Base-by-base conservation (phyloP, 2,113 vertebrate species). In the Chaetodon trifascialis region DNA sequence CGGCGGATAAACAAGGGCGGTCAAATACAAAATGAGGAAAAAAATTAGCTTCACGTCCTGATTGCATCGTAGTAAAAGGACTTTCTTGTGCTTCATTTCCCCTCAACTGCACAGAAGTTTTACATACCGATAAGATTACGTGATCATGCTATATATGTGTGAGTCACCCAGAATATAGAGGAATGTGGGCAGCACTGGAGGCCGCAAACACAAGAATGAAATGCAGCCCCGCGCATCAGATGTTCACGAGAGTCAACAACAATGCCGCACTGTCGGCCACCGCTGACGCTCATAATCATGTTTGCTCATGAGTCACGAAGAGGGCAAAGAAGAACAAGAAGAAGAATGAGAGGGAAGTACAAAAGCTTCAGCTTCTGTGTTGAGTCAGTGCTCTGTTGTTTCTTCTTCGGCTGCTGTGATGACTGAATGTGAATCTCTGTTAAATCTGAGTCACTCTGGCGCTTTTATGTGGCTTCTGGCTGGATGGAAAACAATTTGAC, bases 391-490 rank as follows among this genome's bases (percentile, higher is more conserved):
- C 68, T 82, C 59, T 40, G 80, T 59, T 75, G n/a, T 80, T 82
- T 80, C 80, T 23, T 73, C 55, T 68, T 54, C 71, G 12, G 0
- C 58, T 34, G 21, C 25, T n/a, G 30, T 51, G 63, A 73, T 44
- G 69, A 55, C 63, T 72, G 81, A 86, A 90, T 79, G 58, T 59
- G 42, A 78, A 78, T 79, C 58, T 76, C 19, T 77, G 16, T 83
- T 82, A 68, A 81, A 77, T 86, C 65, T 87, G 92, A 86, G 63
- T 92, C 87, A 88, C 68, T 83, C 54, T 34, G 7, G 34, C 6
- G 49, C 85, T 88, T 92, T 90, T 54, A 88, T 91, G 87, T 84
- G 87, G 85, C 72, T 66, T 69, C 52, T 38, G 38, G 69, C 52
- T 47, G 19, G 23, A 78, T 16, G 46, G 74, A 63, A 79, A 74